Percentiles rank a stretch among this genome's conserved stretches.
These are phyloP conservation scores for Peromyscus leucopus DNA, from an alignment of 2,113 vertebrate species.

Conservation along the genomic window DNA sequence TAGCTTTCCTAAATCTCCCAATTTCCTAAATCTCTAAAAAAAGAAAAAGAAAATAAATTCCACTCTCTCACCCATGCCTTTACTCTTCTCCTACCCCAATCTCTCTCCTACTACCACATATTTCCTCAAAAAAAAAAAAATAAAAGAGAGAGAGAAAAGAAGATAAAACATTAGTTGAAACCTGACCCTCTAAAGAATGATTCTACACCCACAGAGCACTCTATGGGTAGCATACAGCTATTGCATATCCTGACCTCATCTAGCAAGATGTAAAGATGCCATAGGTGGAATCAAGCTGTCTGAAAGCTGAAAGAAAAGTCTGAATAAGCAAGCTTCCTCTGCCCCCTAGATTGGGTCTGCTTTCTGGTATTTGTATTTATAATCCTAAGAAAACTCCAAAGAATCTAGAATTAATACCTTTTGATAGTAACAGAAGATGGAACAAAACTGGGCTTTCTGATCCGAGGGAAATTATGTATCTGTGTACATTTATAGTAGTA, in stretches of 20 bases:
- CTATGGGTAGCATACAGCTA: not conserved
- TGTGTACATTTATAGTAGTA: constrained; percentile 67
- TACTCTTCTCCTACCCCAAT: not conserved
- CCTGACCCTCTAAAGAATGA: constrained; percentile 1
- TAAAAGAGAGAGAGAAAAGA: not conserved
- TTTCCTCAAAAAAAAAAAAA: constrained; percentile 44
- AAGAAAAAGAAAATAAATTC: constrained; percentile 43
- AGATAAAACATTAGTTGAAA: not conserved
- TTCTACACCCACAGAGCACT: not conserved
- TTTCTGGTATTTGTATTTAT: not conserved
- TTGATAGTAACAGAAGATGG: not conserved
- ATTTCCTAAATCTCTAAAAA: too few relatives aligned
- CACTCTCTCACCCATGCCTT: not conserved
- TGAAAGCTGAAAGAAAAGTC: constrained; percentile 55
- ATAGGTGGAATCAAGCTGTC: constrained; percentile 23
- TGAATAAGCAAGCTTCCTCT: constrained; percentile 40
- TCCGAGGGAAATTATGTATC: constrained; percentile 57
- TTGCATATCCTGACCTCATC: not conserved
- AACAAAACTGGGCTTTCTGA: constrained; percentile 62
- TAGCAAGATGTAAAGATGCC: not conserved
- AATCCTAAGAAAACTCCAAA: constrained; percentile 42
- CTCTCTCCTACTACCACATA: not conserved
- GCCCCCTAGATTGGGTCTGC: constrained; percentile 10
- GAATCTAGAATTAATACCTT: constrained; percentile 28
- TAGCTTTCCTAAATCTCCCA: not conserved